Conservation (phyloP, 1,140 invertebrate species). For the Oppia nitens region DNA sequence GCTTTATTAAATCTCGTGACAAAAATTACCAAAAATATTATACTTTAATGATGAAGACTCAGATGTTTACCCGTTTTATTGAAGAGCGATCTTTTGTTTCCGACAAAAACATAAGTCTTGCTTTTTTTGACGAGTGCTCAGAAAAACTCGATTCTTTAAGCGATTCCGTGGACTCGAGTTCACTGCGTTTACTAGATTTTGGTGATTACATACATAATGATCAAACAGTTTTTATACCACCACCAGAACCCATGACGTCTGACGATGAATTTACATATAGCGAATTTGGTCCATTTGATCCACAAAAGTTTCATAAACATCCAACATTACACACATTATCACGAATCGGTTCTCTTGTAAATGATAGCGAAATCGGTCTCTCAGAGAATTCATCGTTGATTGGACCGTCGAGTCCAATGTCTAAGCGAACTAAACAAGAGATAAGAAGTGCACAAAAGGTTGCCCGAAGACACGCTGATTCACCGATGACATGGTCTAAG, state of each 20-base stretch:
- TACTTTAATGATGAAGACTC: conserved; percentile 68
- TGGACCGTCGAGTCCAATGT: conserved; percentile 50
- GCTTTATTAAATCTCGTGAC: conserved; percentile 39
- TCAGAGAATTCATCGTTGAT: background rate
- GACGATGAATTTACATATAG: conserved; percentile 28
- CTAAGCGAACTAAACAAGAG: conserved; percentile 81
- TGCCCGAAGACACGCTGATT: conserved; percentile 48
- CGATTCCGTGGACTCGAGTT: background rate
- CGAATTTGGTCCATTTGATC: conserved; percentile 36
- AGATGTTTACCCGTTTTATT: conserved; percentile 96
- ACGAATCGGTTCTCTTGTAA: background rate
- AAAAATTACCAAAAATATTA: conserved; percentile 82
- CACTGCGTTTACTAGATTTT: conserved; percentile 45
- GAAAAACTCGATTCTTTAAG: conserved; percentile 40
- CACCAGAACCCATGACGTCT: conserved; percentile 53
- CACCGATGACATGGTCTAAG: conserved; percentile 75
- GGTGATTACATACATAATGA: conserved; percentile 59
- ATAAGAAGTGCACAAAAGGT: conserved; percentile 76
- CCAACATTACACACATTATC: background rate
- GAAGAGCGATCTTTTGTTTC: conserved; percentile 97
- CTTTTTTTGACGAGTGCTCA: conserved; percentile 95
- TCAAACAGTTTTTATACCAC: conserved; percentile 82
- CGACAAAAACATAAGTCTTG: conserved; percentile 75
- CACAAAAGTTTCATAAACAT: conserved; percentile 35
- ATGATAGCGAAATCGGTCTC: background rate